Evolutionary conservation across 2,797 vertebrate genomes (phyloP).

Genomic region (Furcifer pardalis): DNA sequence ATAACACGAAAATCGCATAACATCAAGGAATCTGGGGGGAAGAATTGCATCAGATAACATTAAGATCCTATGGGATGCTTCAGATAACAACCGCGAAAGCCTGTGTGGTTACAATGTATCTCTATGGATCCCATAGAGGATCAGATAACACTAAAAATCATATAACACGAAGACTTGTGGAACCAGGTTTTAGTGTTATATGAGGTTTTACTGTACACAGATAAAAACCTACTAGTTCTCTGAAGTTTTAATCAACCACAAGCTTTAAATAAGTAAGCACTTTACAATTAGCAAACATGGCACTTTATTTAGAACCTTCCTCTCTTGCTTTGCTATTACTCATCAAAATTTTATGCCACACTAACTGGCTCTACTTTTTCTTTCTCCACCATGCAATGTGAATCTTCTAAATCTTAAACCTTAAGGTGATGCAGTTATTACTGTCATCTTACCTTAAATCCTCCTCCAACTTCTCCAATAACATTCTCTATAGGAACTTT

Average conservation of each 20-base stretch:
- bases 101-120: no score
- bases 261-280: background rate
- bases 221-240: background rate
- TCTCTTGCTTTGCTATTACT: background rate
- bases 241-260: background rate
- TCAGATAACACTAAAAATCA: no score
- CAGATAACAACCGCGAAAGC: no score
- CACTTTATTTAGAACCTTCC: background rate
- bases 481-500: conserved; percentile 93
- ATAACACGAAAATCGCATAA: no score
- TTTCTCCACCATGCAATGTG: background rate
- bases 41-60: no score
- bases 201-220: no score
- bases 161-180: no score
- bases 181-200: no score
- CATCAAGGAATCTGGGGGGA: no score
- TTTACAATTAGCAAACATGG: background rate
- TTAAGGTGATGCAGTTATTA: background rate
- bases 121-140: no score
- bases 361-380: background rate
- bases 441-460: conserved; percentile 87
- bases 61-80: no score
- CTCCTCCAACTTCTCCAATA: conserved; percentile 91
- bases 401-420: background rate
- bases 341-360: background rate